Conservation (phyloP, 1,140 invertebrate genomes). For the Araneus ventricosus region DNA sequence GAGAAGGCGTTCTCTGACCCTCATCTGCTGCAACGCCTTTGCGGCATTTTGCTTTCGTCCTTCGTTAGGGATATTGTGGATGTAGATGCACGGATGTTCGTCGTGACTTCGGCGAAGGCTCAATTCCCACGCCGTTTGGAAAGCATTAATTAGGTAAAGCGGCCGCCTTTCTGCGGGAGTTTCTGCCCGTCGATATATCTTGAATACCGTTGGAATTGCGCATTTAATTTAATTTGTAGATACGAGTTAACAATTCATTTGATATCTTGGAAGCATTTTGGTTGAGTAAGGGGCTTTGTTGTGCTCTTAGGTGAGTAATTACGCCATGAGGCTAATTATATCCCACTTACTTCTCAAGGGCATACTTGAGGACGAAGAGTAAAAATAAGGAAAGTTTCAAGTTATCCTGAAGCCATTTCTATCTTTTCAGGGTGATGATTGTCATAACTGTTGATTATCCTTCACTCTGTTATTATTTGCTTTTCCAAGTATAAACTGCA, state of each 20-base stretch:
- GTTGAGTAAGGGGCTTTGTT: too few relatives aligned
- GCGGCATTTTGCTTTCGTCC: neutral
- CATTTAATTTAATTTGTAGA: neutral
- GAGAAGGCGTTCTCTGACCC: conserved; percentile 63
- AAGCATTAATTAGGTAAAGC: neutral
- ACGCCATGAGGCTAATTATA: too few relatives aligned
- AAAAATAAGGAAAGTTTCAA: neutral
- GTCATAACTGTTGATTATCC: too few relatives aligned
- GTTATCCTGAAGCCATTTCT: too few relatives aligned
- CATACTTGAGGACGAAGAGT: neutral
- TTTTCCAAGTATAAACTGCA: too few relatives aligned
- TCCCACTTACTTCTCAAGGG: neutral
- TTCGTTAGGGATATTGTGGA: neutral
- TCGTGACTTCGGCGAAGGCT: neutral
- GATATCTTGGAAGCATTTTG: too few relatives aligned
- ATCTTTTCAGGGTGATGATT: too few relatives aligned
- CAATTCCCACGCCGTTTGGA: conserved; percentile 6
- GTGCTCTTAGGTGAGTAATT: too few relatives aligned
- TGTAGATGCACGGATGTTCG: neutral
- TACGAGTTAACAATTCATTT: too few relatives aligned
- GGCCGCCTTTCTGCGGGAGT: neutral
- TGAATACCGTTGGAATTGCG: neutral
- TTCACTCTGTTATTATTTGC: too few relatives aligned
- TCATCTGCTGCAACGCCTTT: neutral
- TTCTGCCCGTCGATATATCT: neutral